Conservation (phyloP, 2,113 vertebrate genomes). For the Girardinichthys multiradiatus region DNA sequence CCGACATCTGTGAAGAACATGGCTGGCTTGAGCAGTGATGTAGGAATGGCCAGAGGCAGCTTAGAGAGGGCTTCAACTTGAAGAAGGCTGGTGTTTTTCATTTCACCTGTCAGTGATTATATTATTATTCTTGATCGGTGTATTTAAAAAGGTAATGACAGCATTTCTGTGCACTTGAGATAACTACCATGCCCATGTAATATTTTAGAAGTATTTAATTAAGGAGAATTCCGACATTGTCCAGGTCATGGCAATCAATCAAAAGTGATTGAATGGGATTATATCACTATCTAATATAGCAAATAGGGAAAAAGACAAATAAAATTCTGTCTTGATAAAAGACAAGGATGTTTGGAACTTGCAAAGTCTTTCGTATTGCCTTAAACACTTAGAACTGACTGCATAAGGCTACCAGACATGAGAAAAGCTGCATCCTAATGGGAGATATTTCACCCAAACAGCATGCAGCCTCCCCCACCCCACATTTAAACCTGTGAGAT, state of each 20-base stretch:
- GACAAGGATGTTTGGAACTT: not conserved
- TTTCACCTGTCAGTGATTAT: too few relatives aligned
- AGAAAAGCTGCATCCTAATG: constrained; percentile 36
- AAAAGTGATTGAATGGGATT: not conserved
- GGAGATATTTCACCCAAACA: constrained; percentile 42
- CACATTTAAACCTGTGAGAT: constrained; percentile 38
- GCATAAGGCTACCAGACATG: constrained; percentile 45
- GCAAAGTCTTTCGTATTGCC: not conserved
- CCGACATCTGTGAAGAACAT: not conserved
- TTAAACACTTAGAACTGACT: not conserved
- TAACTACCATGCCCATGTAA: constrained; percentile 21
- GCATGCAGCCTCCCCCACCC: constrained; percentile 55
- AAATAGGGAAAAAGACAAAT: not conserved
- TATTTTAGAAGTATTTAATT: not conserved
- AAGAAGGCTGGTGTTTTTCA: too few relatives aligned
- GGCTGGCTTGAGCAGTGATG: too few relatives aligned
- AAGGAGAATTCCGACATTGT: not conserved
- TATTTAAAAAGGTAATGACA: too few relatives aligned
- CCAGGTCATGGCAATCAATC: not conserved
- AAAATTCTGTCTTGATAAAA: not conserved
- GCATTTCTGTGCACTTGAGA: not conserved
- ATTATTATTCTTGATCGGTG: too few relatives aligned
- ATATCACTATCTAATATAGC: not conserved
- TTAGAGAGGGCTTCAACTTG: too few relatives aligned
- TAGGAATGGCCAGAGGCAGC: too few relatives aligned